Conservation (phyloP, 2,888 invertebrate genomes). For the Leuctra nigra region DNA sequence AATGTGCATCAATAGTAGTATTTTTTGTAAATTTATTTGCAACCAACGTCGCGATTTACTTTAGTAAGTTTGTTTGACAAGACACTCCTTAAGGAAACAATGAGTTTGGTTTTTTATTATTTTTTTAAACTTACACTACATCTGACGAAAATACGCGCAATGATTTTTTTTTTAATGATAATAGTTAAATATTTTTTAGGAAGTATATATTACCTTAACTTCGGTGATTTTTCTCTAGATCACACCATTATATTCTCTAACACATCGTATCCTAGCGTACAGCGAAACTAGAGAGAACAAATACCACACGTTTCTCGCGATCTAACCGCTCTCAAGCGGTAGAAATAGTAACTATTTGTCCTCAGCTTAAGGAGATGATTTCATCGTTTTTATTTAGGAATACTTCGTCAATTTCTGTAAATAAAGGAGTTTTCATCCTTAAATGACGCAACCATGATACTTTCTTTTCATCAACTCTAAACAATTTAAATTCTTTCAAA, state of each 20-base stretch:
- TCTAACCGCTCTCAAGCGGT: too few relatives aligned
- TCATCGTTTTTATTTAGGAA: constrained; percentile 9
- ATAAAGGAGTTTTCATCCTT: constrained; percentile 13
- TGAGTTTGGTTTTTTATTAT: constrained; percentile 14
- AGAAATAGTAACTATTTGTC: constrained; percentile 25
- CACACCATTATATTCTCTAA: constrained; percentile 4
- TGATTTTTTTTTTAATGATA: constrained; percentile 12
- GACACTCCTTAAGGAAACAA: constrained; percentile 23
- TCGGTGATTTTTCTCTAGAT: constrained; percentile 4
- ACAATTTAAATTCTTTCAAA: constrained; percentile 6
- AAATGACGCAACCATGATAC: constrained; percentile 3
- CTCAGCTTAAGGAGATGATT: constrained; percentile 19
- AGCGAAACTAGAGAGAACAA: constrained; percentile 14
- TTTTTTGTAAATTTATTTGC: background rate
- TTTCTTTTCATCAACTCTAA: background rate
- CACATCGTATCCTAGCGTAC: background rate
- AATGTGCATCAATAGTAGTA: constrained; percentile 11
- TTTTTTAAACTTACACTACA: background rate
- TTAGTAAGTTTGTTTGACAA: constrained; percentile 11
- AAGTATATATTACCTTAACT: constrained; percentile 6
- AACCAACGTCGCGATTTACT: background rate
- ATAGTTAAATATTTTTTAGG: constrained; percentile 17
- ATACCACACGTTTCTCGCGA: too few relatives aligned
- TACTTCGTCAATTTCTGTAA: constrained; percentile 14
- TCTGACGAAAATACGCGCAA: constrained; percentile 9